Evolutionary conservation across 2,888 invertebrate species (phyloP), one percentile per base, ranked within the genome.

Genomic region (Corbicula japonica): DNA sequence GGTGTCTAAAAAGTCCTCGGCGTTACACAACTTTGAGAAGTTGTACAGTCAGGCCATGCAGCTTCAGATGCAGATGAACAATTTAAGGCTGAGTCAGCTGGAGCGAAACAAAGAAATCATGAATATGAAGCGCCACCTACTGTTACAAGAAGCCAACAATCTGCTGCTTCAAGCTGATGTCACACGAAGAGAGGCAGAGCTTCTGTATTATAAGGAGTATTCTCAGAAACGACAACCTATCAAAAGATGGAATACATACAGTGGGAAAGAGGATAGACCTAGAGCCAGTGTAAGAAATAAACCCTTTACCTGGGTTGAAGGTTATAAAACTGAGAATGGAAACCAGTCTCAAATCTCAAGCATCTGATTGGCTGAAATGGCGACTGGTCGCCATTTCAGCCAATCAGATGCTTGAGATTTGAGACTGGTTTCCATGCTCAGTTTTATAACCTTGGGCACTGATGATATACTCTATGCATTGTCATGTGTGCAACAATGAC

Each of bases 51-150:
- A 91, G 46, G 90, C 91, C 10, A 90, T 91, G 90, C 89, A 90
- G 72, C 85, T 91, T 34, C 91, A 91, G 77, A 88, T 91, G 41
- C 91, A 92, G 91, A 87, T 92, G 89, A 91, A 90, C 77, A 90
- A 91, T 72, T 84, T 92, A 56, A 80, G 90, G 18, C 83, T 91
- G 62, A 91, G 92, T 75, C 88, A 92, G 74, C 80, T 90, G 62
- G 91, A 92, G 76, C 85, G 93, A 5, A 91, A 91, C 87, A 89
- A 90, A 66, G 90, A 92, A 76, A 91, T 93, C 32, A 89, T 91
- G 88, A 88, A 89, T 58, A 88, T 93, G 88, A 92, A 92, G 77
- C 85, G 91, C 28, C 92, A 92, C 79, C 88, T 92, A 62, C 80
- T 92, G 66, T 83, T 89, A 50, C 80, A 92, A 78, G 92, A 92